Base-by-base conservation (phyloP, 2,888 invertebrate genomes). In the Ectemnius cavifrons region DNA sequence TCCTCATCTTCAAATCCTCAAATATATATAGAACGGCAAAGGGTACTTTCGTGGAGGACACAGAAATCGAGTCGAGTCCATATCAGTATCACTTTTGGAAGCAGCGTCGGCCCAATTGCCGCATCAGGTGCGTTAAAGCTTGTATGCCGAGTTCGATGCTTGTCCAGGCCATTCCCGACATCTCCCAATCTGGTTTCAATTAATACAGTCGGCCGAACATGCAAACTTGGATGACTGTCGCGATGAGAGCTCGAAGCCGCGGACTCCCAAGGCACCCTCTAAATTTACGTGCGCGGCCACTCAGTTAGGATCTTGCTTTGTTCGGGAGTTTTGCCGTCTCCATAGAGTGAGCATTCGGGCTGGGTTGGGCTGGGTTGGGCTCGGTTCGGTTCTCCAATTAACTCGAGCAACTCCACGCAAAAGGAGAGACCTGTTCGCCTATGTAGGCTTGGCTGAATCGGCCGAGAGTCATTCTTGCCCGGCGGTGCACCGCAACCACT, bases 11-110 rank as follows among this genome's bases (percentile, higher is more conserved):
- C n/a, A n/a, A n/a, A n/a, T n/a, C n/a, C n/a, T n/a, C 2, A 11
- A 37, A 37, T 6, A 37, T 6, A 8, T 2, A 23, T 23, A 23
- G 23, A 2, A 23, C 23, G 2, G 23, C 3, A 3, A 23, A 4
- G n/a, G 62, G 18, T 45, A 67, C 16, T 67, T 49, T 52, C 59
- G 11, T 45, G 2, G 14, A 5, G 70, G 28, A 37, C 45, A 47
- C n/a, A 23, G 59, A 52, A 52, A 18, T n/a, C 23, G 59, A 60
- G 23, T n/a, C 45, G n/a, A 28, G 6, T 11, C 14, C 28, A 28
- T 45, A 45, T 28, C 28, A 28, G 28, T 14, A 60, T 60, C 37
- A 28, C 28, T 60, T 60, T 14, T n/a, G n/a, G 28, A 60, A 60
- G 23, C 27, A 28, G 27, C 11, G 5, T 14, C 27, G 49, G n/a